A percentile compares a stretch with the other conserved stretches of the same genome.
Conservation (phyloP, 1,140 invertebrate species). For the Cotesia chilonis region DNA sequence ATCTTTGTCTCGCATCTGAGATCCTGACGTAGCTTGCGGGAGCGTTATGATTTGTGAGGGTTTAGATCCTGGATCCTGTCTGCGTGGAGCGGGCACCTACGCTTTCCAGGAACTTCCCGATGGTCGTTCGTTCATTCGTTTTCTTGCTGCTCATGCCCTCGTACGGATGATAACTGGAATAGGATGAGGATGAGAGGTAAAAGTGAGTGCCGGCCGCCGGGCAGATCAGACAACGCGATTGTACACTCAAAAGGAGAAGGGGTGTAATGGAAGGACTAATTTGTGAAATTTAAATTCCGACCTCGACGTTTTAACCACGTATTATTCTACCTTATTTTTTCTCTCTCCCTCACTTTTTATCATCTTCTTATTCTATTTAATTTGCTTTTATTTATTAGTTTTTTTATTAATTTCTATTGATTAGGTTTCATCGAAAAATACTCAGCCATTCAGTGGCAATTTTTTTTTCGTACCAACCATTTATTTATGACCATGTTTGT, state of each 20-base stretch:
- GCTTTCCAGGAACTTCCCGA: slow-evolving; percentile 54
- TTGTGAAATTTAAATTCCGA: slow-evolving; percentile 66
- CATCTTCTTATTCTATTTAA: no score
- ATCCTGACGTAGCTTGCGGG: slow-evolving; percentile 18
- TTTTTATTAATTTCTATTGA: no score
- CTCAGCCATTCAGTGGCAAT: slow-evolving; percentile 1
- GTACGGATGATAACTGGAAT: slow-evolving; percentile 39
- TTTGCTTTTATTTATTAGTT: not conserved
- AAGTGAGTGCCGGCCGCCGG: slow-evolving; percentile 29
- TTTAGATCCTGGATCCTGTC: slow-evolving; percentile 54
- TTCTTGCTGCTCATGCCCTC: slow-evolving; percentile 13
- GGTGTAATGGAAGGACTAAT: slow-evolving; percentile 66
- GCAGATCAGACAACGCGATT: slow-evolving; percentile 56
- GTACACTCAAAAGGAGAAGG: slow-evolving; percentile 42
- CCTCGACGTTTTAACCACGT: slow-evolving; percentile 50
- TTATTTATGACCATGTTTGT: no score
- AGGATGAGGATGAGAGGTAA: slow-evolving; percentile 31
- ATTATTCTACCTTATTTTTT: slow-evolving; percentile 6
- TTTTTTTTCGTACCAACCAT: no score
- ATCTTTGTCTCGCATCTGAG: slow-evolving; percentile 51
- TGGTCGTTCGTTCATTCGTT: slow-evolving; percentile 8
- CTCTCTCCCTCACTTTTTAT: not conserved
- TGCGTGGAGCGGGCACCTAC: slow-evolving; percentile 50
- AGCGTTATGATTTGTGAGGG: slow-evolving; percentile 59
- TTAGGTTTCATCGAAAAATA: not conserved